Evolutionary conservation across 1,140 invertebrate species (phyloP).

Genomic region (Rhyzopertha dominica): DNA sequence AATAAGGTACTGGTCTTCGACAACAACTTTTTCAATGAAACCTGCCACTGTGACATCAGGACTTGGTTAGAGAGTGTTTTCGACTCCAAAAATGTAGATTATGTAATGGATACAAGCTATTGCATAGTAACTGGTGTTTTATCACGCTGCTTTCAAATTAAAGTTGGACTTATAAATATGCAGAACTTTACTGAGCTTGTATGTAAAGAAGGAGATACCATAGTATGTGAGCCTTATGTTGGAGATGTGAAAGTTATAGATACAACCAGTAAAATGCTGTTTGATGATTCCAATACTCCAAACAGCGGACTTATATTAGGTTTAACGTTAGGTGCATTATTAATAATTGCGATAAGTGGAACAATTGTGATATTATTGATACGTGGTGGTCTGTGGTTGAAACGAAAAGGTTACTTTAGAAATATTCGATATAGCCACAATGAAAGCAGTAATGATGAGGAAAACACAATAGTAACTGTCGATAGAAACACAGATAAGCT

Average conservation of each 20-base stretch:
- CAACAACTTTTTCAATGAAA: slow-evolving; percentile 57
- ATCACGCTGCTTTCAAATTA: slow-evolving; percentile 58
- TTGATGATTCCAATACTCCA: slow-evolving; percentile 17
- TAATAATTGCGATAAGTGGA: slow-evolving; percentile 48
- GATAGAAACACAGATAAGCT: slow-evolving; percentile 50
- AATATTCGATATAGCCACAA: slow-evolving; percentile 35
- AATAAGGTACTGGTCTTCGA: slow-evolving; percentile 51
- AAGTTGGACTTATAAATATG: slow-evolving; percentile 57
- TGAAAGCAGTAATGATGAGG: slow-evolving; percentile 39
- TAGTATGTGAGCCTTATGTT: slow-evolving; percentile 48
- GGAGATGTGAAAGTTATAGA: slow-evolving; percentile 43
- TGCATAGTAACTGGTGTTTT: slow-evolving; percentile 57
- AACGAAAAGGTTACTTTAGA: slow-evolving; percentile 49
- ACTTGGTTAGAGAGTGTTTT: slow-evolving; percentile 51
- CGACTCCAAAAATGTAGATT: slow-evolving; percentile 43
- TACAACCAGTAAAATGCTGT: slow-evolving; percentile 42
- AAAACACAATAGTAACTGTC: slow-evolving; percentile 46
- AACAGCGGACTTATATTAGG: slow-evolving; percentile 35
- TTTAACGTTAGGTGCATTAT: slow-evolving; percentile 41
- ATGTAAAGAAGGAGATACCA: slow-evolving; percentile 49
- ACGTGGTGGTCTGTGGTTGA: slow-evolving; percentile 51
- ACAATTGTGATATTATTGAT: slow-evolving; percentile 50
- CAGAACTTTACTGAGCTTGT: slow-evolving; percentile 57
- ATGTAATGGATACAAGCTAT: slow-evolving; percentile 54
- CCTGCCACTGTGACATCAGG: slow-evolving; percentile 58